These are phyloP conservation scores for Suricata suricatta DNA, from an alignment of 2,113 vertebrate genomes.

Conservation along the genomic window DNA sequence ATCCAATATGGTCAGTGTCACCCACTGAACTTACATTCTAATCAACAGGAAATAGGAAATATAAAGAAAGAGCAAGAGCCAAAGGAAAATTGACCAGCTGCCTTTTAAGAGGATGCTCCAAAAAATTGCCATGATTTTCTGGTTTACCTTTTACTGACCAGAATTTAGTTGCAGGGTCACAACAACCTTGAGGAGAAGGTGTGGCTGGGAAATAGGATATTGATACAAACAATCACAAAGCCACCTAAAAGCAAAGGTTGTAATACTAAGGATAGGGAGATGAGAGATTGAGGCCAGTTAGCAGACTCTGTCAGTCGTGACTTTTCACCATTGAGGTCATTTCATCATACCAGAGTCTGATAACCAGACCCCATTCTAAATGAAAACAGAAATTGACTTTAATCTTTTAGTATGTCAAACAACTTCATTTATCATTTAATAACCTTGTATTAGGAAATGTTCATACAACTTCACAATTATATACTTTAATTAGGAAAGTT, in stretches of 20 bases:
- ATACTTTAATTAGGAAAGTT: neutral
- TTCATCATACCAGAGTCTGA: neutral
- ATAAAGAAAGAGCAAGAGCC: neutral
- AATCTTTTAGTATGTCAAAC: neutral
- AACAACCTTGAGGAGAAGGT: neutral
- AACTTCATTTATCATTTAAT: conserved; percentile 19
- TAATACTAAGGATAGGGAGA: neutral
- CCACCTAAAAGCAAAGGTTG: neutral
- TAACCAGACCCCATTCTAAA: neutral
- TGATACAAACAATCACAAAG: neutral
- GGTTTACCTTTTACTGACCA: neutral
- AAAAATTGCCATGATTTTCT: neutral
- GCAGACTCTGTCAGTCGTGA: neutral
- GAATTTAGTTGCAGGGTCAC: neutral
- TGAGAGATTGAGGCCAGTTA: neutral
- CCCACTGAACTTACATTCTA: neutral
- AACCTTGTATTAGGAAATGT: neutral
- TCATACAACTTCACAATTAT: neutral
- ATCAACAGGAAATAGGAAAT: neutral
- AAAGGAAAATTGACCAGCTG: neutral
- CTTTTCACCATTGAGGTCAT: neutral
- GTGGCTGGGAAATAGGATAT: neutral
- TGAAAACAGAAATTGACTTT: neutral
- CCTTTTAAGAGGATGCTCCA: neutral
- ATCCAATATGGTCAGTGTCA: neutral